Base-by-base conservation (phyloP, 2,888 invertebrate genomes). In the Trisateles emortualis region DNA sequence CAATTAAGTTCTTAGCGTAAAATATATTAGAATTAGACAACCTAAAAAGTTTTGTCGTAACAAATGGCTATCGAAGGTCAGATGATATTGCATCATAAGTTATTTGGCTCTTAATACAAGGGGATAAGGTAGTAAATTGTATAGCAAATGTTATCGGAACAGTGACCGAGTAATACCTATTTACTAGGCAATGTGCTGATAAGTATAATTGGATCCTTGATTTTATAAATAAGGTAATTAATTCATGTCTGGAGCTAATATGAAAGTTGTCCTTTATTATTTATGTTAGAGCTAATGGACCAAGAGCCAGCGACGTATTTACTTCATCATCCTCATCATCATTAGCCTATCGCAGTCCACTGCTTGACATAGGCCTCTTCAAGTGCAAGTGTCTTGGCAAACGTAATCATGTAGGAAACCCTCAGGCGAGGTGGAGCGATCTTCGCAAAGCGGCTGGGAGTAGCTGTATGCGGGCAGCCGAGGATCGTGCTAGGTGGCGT, bases 31-130 rank as follows among this genome's bases (percentile, higher is more conserved):
- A 54, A 59, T 62, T 49, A 38, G 36, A 45, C 52, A 41, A 38
- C 9, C 36, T 33, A 65, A 56, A 66, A 58, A 54, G 59, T 59
- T 52, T 58, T 58, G 49, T 53, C 56, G 53, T 54, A 48, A 38
- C 65, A 40, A 67, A 68, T 59, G 46, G 29, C 1, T 17, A 43
- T 22, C 53, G 55, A 68, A 70, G 68, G 70, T 45, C 53, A 29
- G 0, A 2, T 5, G 40, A 50, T 53, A 50, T 19, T 19, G 24
- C 55, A 35, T 51, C 24, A 51, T 39, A 13, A 6, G 40, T 46
- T 50, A 51, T 56, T 52, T 38, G 17, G 16, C 32, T 59, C 32
- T 42, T 52, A 59, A 30, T 6, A 1, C 1, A 10, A 42, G 0
- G 40, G 0, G 0, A 14, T 63, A 63, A 45, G 36, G 52, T 43